A percentile compares a stretch with the other conserved stretches of the same genome.
phyloP scores from a whole-genome alignment of 2,888 invertebrate genomes.

The Iselma pallidipennis region DNA sequence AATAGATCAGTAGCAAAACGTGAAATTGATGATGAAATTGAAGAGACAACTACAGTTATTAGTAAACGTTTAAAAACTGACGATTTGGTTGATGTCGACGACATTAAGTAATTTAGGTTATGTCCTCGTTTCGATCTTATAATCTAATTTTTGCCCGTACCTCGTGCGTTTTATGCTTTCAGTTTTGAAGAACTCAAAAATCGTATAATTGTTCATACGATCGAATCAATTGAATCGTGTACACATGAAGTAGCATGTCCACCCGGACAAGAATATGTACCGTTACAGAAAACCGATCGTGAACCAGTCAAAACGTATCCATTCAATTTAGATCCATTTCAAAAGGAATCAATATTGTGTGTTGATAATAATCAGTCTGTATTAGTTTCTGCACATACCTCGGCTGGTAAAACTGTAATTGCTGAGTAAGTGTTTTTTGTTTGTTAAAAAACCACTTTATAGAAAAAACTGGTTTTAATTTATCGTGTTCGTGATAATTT shows the following conservation, averaged over 20 bases:
- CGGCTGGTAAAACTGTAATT: conserved; percentile 99
- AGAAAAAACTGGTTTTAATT: not conserved
- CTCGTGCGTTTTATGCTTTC: conserved; percentile 35
- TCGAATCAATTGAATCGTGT: conserved; percentile 91
- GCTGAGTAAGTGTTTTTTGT: conserved; percentile 79
- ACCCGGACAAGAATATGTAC: conserved; percentile 78
- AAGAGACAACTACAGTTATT: conserved; percentile 16
- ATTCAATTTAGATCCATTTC: conserved; percentile 96
- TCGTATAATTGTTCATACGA: conserved; percentile 83
- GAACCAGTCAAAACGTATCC: conserved; percentile 91
- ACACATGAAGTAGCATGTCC: conserved; percentile 97
- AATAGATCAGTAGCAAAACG: conserved; percentile 42
- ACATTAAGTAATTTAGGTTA: conserved; percentile 47
- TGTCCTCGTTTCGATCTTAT: not conserved
- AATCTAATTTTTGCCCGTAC: not conserved
- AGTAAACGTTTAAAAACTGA: conserved; percentile 47
- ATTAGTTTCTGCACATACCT: conserved; percentile 98
- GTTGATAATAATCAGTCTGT: conserved; percentile 98
- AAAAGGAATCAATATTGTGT: conserved; percentile 94
- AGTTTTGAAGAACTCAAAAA: conserved; percentile 78
- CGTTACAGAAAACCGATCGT: conserved; percentile 60
- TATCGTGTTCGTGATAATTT: not conserved
- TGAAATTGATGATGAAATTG: conserved; percentile 38
- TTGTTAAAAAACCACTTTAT: not conserved
- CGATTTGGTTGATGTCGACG: conserved; percentile 44